Evolutionary conservation across 2,797 vertebrate genomes (phyloP), one percentile per base, ranked within the genome.

Genomic region (Bovichtus variegatus): DNA sequence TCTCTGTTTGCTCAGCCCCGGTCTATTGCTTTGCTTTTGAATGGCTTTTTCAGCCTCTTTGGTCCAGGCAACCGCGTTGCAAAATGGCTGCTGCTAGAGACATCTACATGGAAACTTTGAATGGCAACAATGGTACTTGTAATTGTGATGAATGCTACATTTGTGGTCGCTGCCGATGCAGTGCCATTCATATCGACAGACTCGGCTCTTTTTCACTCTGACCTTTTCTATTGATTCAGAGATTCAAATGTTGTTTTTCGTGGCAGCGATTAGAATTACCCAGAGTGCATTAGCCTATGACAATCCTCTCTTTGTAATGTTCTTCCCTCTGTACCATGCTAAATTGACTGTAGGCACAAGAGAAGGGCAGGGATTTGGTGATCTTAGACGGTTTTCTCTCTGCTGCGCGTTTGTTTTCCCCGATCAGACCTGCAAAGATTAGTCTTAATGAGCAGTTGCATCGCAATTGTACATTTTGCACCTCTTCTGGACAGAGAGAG

Each of bases 81-180:
- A 94, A 94, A 94, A 94, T 94, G 94, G 94, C 94, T 94, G 94
- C 94, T 94, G 90, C 93, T 89, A 34, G 49, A 92, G 83, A 87
- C 85, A 87, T 90, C 81, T 86, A 90, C 88, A 87, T 87, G 85
- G 81, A 91, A 93, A 93, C 91, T 94, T 93, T 93, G 89, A 93
- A 92, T 92, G 91, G 87, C 92, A 93, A 86, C 82, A 81, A 57
- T 77, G 80, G 83, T 88, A 80, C 75, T 79, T 67, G 47, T 77
- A 38, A 63, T 74, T 78, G 72, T 74, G 84, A 74, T 78, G 82
- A 81, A 89, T 47, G 76, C 76, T 66, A 25, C 55, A 8, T 81
- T 78, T 79, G 79, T 72, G 47, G 68, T 55, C 31, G 41, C 71
- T 50, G 65, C 63, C 38, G 83, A 71, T 66, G 83, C 73, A 1